A percentile compares a stretch with the other conserved stretches of the same genome.
These are phyloP conservation scores for Dolichotis patagonum DNA, from an alignment of 2,113 vertebrate genomes.

Conservation along the genomic window DNA sequence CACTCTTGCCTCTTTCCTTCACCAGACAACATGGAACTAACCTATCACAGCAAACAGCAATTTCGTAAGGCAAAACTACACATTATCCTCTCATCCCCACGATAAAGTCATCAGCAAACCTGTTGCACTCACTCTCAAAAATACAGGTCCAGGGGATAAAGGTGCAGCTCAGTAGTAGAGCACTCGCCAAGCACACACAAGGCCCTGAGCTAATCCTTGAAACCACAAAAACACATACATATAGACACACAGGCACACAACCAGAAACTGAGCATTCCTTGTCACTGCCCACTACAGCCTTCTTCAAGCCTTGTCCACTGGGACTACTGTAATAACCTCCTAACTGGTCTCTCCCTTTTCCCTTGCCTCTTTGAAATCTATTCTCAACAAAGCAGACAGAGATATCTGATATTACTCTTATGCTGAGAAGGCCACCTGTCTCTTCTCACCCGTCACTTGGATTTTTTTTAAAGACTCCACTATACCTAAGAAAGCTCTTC, in stretches of 20 bases:
- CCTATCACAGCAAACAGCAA: neutral
- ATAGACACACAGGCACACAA: neutral
- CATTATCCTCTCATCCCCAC: neutral
- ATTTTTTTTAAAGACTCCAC: neutral
- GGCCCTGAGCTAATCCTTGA: neutral
- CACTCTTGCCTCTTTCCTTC: neutral
- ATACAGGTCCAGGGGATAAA: neutral
- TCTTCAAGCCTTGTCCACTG: neutral
- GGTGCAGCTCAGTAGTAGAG: neutral
- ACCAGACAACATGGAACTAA: neutral
- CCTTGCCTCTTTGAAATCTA: neutral
- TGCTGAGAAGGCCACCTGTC: neutral
- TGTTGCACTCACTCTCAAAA: neutral
- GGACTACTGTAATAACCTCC: neutral
- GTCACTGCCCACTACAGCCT: neutral
- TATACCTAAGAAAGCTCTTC: neutral
- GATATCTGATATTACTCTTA: neutral
- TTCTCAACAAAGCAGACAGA: neutral
- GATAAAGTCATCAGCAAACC: neutral
- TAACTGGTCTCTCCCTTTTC: neutral
- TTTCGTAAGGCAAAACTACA: neutral
- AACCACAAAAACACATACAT: neutral
- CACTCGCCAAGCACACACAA: neutral
- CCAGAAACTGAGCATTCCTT: neutral
- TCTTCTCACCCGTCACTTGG: neutral